Percentiles rank a stretch among this genome's conserved stretches.
These are phyloP conservation scores for Catalaphyllia jardinei DNA, from an alignment of 64 coral and sea anemone genomes.

Conservation along the genomic window DNA sequence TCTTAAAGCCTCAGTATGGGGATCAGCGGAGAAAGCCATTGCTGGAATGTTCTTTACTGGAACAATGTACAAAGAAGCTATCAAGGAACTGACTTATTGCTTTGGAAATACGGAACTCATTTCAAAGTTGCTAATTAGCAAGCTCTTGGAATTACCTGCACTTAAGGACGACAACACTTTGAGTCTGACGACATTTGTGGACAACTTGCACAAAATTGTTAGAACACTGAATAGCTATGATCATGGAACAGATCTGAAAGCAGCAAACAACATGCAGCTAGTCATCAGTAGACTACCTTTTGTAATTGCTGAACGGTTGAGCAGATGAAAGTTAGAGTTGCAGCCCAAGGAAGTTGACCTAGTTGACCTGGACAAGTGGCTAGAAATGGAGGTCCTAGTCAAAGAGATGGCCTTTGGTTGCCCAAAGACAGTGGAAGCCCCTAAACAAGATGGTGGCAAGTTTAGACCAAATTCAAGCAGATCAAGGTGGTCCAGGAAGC, in stretches of 20 bases:
- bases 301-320: slow-evolving; percentile 3
- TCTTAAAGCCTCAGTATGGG: not conserved
- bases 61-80: slow-evolving; percentile 11
- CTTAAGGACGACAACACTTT: slow-evolving; percentile 16
- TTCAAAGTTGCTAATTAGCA: slow-evolving; percentile 20
- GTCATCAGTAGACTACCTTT: not conserved
- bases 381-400: slow-evolving; percentile 38
- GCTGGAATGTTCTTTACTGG: slow-evolving; percentile 38
- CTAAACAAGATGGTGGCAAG: no score
- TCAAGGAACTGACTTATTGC: not conserved
- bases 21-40: slow-evolving; percentile 19
- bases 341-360: slow-evolving; percentile 15
- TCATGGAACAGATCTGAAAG: slow-evolving; percentile 34
- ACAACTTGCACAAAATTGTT: slow-evolving; percentile 32
- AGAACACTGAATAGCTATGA: slow-evolving; percentile 27
- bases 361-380: slow-evolving; percentile 9
- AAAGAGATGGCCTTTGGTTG: not conserved
- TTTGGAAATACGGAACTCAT: slow-evolving; percentile 26
- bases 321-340: not conserved
- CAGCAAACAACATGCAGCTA: slow-evolving; percentile 13
- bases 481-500: not conserved
- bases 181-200: slow-evolving; percentile 16
- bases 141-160: slow-evolving; percentile 14
- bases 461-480: not conserved
- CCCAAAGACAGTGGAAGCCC: not conserved